These are phyloP conservation scores for Odontamblyopus lacepedii DNA, from an alignment of 2,797 vertebrate species.

Conservation along the genomic window DNA sequence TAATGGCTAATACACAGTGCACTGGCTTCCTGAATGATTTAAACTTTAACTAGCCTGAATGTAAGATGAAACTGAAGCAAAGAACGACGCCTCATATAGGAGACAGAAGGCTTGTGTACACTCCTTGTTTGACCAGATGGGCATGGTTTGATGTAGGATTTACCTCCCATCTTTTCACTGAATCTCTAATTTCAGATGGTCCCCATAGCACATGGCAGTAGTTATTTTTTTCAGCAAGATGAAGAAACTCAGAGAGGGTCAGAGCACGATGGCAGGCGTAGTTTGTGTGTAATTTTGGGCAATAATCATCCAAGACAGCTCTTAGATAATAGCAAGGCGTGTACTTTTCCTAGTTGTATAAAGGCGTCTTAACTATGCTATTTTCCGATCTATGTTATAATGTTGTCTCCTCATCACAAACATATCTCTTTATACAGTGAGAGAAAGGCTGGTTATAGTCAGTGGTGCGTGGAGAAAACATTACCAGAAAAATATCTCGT, in stretches of 20 bases:
- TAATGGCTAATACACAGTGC: neutral
- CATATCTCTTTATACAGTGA: slow-evolving; percentile 23
- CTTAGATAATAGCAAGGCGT: slow-evolving; percentile 51
- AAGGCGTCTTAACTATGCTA: slow-evolving; percentile 26
- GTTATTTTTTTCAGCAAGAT: slow-evolving; percentile 49
- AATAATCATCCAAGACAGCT: slow-evolving; percentile 53
- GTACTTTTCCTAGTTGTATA: slow-evolving; percentile 49
- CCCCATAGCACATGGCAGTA: slow-evolving; percentile 39
- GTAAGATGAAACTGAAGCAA: slow-evolving; percentile 10
- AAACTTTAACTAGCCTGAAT: slow-evolving; percentile 24
- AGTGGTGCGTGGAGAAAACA: slow-evolving; percentile 44
- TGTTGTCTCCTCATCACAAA: no score
- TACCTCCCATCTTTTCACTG: slow-evolving; percentile 4
- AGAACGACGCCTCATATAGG: slow-evolving; percentile 6
- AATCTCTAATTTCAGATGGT: slow-evolving; percentile 40
- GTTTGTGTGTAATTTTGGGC: slow-evolving; percentile 53
- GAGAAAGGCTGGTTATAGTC: slow-evolving; percentile 11
- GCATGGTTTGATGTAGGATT: slow-evolving; percentile 19
- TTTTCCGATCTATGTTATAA: no score
- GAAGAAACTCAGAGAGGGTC: slow-evolving; percentile 46
- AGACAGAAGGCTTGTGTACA: slow-evolving; percentile 4
- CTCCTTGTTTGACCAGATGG: slow-evolving; percentile 2
- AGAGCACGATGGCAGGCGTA: slow-evolving; percentile 48
- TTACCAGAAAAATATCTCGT: slow-evolving; percentile 35
- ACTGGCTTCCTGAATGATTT: neutral